Evolutionary conservation across 2,797 vertebrate species (phyloP), one percentile per base, ranked within the genome.

Genomic region (Takifugu rubripes): DNA sequence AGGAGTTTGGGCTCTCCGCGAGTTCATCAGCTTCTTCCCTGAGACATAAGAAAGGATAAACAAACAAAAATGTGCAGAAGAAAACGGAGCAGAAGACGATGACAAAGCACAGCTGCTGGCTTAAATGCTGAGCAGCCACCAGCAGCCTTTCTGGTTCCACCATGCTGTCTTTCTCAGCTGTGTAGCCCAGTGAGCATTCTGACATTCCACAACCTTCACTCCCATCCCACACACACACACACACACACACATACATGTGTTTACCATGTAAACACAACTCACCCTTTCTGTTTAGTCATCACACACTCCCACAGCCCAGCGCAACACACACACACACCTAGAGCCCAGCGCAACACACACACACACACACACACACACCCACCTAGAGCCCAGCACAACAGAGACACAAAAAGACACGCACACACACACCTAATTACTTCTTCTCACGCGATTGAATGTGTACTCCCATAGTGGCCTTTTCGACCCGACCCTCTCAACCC

Each of bases 181-280:
- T 86, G 84, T 86, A 85, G 74, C 82, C 48, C 74, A 66, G 72
- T 77, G 82, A 85, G 83, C 81, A 85, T 72, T 79, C 67, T 83
- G 85, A 88, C 86, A 87, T 85, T 87, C 84, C 81, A 75, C 76
- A 82, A 81, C 70, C 74, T 70, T 58, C 70, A 80, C 84, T 73
- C 77, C 75, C 66, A 63, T 49, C 74, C 55, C 74, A 68, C 73
- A 66, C 68, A 50, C 56, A 50, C 61, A 73, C 67, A 64, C 49
- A 77, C 21, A 21, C 21, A 21, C 68, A 52, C 57, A 51, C 62
- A 73, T 67, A 64, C 50, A 77, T 31, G 68, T 77, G 74, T 77
- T 82, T 78, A 85, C 75, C 76, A 74, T 86, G 84, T 86, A 88
- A 88, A 87, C 82, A 88, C 66, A 61, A 69, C 72, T 78, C 68